Base-by-base conservation (phyloP, 2,888 invertebrate genomes). In the Xanthorhoe spadicearia region DNA sequence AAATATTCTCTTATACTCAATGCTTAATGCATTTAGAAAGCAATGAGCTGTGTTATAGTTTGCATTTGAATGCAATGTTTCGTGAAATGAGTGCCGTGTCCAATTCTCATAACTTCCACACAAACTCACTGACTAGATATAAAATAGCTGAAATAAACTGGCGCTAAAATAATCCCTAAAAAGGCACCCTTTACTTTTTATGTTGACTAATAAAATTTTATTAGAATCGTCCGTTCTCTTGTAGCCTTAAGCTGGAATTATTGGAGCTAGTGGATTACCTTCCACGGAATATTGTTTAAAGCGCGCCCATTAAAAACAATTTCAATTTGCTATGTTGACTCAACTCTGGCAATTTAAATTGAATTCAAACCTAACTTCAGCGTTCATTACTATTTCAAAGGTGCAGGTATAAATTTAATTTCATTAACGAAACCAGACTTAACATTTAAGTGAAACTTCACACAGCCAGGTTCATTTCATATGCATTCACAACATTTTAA, bases 111-210 rank as follows among this genome's bases (percentile, higher is more conserved):
- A 58, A 65, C 58, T 66, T 65, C 63, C 68, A 68, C 65, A 55
- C 67, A 64, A 70, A 62, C 58, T 65, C 62, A 64, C 61, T n/a
- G 32, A 68, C 61, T 49, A 60, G 35, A 56, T 66, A 65, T 43
- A 64, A 69, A 61, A 68, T 72, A 69, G 66, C 61, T 69, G 57
- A 57, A 62, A 67, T 67, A 64, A 64, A 64, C 65, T 68, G 52
- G 50, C 64, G 61, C 66, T 72, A 68, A 74, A 72, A 74, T 72
- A 72, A 74, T 71, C 72, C 71, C 67, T 64, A 67, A 74, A 74
- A 74, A 74, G 68, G 74, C 67, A 65, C 66, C 71, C 66, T 71
- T 69, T 70, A 63, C 72, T 69, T 74, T 74, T 74, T 74, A 74
- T 68, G 71, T 70, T 54, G 35, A n/a, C 51, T 59, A 74, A 68